Evolutionary conservation across 2,797 vertebrate genomes (phyloP).

Genomic region (Anguilla pacifica): DNA sequence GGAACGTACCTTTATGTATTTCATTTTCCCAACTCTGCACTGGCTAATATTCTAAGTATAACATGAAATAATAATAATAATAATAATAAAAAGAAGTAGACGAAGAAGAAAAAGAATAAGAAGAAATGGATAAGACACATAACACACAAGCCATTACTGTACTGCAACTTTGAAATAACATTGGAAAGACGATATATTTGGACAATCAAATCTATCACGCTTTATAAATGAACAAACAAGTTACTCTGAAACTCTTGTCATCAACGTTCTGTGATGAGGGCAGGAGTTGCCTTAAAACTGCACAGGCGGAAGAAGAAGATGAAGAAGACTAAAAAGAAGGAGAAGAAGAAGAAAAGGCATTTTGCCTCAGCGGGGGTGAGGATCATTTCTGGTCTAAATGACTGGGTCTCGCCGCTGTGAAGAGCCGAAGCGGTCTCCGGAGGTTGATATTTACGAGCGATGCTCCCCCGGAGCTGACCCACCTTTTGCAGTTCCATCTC

Average conservation of each 20-base stretch:
- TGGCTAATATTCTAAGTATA: neutral
- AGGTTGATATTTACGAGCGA: too few relatives aligned
- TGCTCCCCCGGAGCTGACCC: too few relatives aligned
- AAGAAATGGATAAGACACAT: neutral
- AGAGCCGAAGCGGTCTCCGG: too few relatives aligned
- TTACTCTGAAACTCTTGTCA: neutral
- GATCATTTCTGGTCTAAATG: conserved; percentile 22
- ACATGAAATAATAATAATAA: neutral
- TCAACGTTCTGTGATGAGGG: neutral
- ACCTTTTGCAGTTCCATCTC: neutral
- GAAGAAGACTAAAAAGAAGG: neutral
- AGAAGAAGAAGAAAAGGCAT: neutral
- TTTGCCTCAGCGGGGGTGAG: neutral
- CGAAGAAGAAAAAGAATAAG: too few relatives aligned
- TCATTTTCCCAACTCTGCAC: neutral
- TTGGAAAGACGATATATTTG: neutral
- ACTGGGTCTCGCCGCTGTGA: neutral
- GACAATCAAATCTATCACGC: neutral
- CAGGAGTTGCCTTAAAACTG: neutral
- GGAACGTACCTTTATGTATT: neutral
- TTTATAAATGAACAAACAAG: neutral
- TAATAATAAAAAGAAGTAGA: neutral
- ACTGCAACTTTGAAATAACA: neutral
- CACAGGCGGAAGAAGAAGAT: neutral
- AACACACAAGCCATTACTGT: neutral